Evolutionary conservation across 2,113 vertebrate species (phyloP), one percentile per base, ranked within the genome.

Genomic region (Passer domesticus): DNA sequence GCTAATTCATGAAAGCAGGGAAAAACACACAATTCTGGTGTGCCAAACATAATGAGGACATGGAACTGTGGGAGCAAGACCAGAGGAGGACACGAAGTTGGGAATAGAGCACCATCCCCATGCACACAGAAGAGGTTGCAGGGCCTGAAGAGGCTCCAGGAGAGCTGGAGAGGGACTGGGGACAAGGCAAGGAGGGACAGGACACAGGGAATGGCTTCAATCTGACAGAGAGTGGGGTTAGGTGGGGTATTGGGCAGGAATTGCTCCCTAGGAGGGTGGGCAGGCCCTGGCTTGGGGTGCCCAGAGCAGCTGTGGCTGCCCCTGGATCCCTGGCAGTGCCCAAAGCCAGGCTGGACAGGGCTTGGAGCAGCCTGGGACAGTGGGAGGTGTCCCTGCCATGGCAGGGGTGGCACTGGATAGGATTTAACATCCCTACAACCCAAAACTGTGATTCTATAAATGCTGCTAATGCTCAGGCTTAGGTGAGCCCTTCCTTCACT

Each of bases 211-310:
- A 59, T 31, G 53, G 43, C 22, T 37, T 2, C 4, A 1, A 4
- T 52, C 0, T 56, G 41, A 0, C 30, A 63, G 59, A 47, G n/a
- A 0, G 41, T 0, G 1, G 43, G 19, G 35, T 0, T 20, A 0
- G 50, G 0, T 74, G 43, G 24, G 82, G 15, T 3, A 12, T 23
- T 21, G 58, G 49, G 69, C 11, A 7, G 47, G 39, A 74, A 84
- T 84, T 47, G 17, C 11, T 53, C 37, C 37, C 67, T 64, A 41
- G 0, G 0, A 64, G 59, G 59, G 41, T 33, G 59, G 49, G 22
- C 8, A 84, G 81, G 49, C 14, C 37, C 82, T 84, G 69, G 82
- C 49, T 18, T n/a, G 56, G 69, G 39, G 15, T 66, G 41, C 59
- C 59, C 82, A 75, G 60, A 76, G 83, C 9, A 76, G 53, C 55